These are phyloP conservation scores for Brachyhypopomus gauderio DNA, from an alignment of 2,113 vertebrate genomes.

Conservation along the genomic window DNA sequence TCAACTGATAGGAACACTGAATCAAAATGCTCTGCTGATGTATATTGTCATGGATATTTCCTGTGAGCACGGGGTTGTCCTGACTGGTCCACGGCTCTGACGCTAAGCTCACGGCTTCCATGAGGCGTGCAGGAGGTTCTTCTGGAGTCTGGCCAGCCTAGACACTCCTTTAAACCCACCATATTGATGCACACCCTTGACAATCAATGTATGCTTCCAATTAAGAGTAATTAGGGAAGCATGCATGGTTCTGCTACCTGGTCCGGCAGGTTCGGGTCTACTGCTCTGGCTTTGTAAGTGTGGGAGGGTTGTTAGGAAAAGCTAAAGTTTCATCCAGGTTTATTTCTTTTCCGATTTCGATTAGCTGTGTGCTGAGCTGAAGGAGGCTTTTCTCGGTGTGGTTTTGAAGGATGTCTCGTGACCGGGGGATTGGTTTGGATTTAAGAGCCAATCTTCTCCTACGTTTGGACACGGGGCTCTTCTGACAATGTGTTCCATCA, in stretches of 20 bases:
- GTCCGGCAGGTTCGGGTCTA: neutral
- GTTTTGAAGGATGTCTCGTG: no score
- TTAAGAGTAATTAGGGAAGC: slow-evolving; percentile 48
- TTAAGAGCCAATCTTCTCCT: neutral
- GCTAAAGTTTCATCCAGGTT: no score
- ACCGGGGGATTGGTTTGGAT: neutral
- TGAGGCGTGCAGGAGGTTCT: neutral
- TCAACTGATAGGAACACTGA: slow-evolving; percentile 25
- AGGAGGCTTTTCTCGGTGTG: no score
- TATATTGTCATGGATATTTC: slow-evolving; percentile 28
- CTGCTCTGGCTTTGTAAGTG: neutral
- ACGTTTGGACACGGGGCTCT: neutral
- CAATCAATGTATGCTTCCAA: slow-evolving; percentile 44
- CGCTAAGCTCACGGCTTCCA: neutral
- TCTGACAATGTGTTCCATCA: neutral
- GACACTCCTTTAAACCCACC: slow-evolving; percentile 2
- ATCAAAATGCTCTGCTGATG: slow-evolving; percentile 51
- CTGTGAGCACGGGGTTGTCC: slow-evolving; percentile 40
- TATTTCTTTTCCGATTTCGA: neutral
- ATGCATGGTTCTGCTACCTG: neutral
- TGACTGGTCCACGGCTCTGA: slow-evolving; percentile 25
- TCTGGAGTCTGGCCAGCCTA: slow-evolving; percentile 26
- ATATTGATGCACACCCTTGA: slow-evolving; percentile 44
- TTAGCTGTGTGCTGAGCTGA: neutral
- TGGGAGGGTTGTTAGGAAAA: neutral